Percentiles rank a stretch among this genome's conserved stretches.
Evolutionary conservation across 2,797 vertebrate species (phyloP).

Genomic region (Notamacropus eugenii): DNA sequence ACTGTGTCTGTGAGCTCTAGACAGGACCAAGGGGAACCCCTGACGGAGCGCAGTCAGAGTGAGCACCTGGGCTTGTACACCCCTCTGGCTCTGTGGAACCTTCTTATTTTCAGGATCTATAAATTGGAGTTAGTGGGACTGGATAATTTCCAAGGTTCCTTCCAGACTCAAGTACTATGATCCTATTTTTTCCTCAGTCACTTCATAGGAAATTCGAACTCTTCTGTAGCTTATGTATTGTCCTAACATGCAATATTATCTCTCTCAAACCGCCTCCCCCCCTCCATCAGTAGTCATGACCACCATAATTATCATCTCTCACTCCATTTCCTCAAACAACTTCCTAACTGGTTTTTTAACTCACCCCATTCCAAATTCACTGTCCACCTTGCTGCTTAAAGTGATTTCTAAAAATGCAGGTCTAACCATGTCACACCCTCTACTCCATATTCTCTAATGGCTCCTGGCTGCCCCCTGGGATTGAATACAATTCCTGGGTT

Average conservation of each 20-base stretch:
- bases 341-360: not conserved
- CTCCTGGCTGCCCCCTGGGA: not conserved
- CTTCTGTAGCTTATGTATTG: not conserved
- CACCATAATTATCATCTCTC: not conserved
- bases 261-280: not conserved
- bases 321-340: not conserved
- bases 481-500: not conserved
- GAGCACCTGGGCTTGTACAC: not conserved
- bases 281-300: not conserved
- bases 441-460: not conserved
- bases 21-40: not conserved
- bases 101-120: not conserved
- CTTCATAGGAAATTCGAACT: not conserved
- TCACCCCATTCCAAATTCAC: not conserved
- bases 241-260: not conserved
- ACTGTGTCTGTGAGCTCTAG: not conserved
- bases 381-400: not conserved
- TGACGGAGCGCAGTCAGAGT: not conserved
- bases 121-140: not conserved
- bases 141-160: not conserved
- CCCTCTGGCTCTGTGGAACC: not conserved
- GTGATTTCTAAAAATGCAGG: not conserved
- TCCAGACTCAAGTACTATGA: not conserved
- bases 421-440: not conserved
- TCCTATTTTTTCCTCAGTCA: not conserved